A percentile compares a stretch with the other conserved stretches of the same genome.
These are phyloP conservation scores for Euura lappo DNA, from an alignment of 1,140 invertebrate species.

Conservation along the genomic window DNA sequence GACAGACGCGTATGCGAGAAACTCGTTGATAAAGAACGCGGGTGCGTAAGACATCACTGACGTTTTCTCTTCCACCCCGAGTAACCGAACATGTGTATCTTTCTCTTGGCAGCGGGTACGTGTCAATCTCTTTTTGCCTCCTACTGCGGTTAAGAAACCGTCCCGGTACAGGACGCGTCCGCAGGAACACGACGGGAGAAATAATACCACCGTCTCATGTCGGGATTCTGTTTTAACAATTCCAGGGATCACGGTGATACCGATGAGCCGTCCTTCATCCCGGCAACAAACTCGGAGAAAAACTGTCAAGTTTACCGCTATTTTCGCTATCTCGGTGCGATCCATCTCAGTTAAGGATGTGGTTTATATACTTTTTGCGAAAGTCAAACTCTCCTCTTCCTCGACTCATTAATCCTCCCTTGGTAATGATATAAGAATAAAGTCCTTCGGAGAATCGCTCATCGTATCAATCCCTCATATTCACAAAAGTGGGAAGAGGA, in stretches of 20 bases:
- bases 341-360: not conserved
- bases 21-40: not conserved
- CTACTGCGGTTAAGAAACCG: slow-evolving; percentile 20
- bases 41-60: slow-evolving; percentile 11
- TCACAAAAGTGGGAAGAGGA: no score
- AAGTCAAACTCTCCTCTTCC: not conserved
- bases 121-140: slow-evolving; percentile 36
- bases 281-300: no score
- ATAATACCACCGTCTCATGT: not conserved
- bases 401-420: not conserved
- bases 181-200: not conserved
- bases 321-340: not conserved
- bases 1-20: not conserved
- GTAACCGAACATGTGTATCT: slow-evolving; percentile 37
- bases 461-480: no score
- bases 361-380: not conserved
- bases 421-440: not conserved
- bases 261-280: not conserved
- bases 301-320: no score
- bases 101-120: slow-evolving; percentile 24
- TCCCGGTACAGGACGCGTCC: not conserved
- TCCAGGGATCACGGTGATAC: not conserved
- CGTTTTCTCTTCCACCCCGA: slow-evolving; percentile 13
- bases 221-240: not conserved
- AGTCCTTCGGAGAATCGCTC: not conserved